Percentiles rank a stretch among this genome's conserved stretches.
Evolutionary conservation across 2,797 vertebrate genomes (phyloP).

Genomic region (Threskiornis aethiopicus): DNA sequence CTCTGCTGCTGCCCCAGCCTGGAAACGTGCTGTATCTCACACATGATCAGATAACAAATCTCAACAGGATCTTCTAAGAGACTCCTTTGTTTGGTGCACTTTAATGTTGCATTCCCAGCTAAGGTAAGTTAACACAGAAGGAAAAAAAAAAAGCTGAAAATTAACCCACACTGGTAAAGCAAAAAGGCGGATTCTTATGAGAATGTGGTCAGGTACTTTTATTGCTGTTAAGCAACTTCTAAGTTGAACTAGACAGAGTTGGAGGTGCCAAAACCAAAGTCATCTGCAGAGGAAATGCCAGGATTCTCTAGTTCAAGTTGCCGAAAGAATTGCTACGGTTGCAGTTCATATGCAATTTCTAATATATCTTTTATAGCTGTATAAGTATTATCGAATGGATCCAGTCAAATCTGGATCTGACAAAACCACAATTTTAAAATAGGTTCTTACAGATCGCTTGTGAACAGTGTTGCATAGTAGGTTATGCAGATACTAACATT

Average conservation of each 20-base stretch:
- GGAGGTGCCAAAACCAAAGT: conserved; percentile 37
- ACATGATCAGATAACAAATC: not conserved
- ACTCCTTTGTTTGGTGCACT: not conserved
- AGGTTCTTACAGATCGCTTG: not conserved
- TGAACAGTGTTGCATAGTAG: not conserved
- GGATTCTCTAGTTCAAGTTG: not conserved
- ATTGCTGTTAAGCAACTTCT: conserved; percentile 28
- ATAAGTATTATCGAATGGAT: not conserved
- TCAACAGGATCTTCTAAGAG: not conserved
- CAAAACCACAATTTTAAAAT: conserved; percentile 12
- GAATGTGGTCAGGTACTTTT: conserved; percentile 2
- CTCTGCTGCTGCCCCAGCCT: not conserved
- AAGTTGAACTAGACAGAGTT: conserved; percentile 3
- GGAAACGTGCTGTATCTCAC: not conserved
- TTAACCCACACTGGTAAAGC: not conserved
- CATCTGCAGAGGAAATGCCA: conserved; percentile 25
- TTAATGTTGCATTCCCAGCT: not conserved
- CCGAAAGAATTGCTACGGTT: not conserved
- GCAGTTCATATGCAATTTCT: not conserved
- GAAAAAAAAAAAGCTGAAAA: not conserved
- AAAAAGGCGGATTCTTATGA: not conserved
- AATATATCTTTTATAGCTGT: not conserved
- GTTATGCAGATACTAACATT: not conserved
- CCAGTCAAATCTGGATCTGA: not conserved
- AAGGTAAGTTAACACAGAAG: not conserved